Evolutionary conservation across 2,888 invertebrate species (phyloP), one percentile per base, ranked within the genome.

Genomic region (Papilio demoleus): DNA sequence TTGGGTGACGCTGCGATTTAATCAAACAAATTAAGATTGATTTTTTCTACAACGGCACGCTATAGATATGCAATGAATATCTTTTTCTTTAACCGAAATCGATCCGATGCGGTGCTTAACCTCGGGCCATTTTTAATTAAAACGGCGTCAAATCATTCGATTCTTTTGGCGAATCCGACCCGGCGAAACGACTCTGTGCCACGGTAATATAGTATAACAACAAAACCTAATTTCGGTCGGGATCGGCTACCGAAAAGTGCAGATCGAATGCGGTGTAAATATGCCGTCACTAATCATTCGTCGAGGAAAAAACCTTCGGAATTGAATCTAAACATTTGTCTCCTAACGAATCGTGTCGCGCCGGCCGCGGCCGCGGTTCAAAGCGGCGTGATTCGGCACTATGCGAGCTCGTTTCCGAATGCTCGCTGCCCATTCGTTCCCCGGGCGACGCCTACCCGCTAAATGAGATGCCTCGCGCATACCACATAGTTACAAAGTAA

Each of bases 281-380:
- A 84, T 80, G 85, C 87, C 90, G 87, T 88, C 81, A 89, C 92
- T 90, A 91, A 92, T 90, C 85, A 87, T 79, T 73, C 58, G 65
- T 67, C 64, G 65, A 70, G 74, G 74, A 84, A 89, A 91, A 90
- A 63, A 63, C 79, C 81, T 74, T 83, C 81, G 86, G 88, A 90
- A 92, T 90, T 92, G 92, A 92, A 91, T 91, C 84, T 86, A 90
- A 91, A 91, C 92, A 91, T 92, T 92, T 92, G 92, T 92, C 90
- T 92, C 90, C 79, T 92, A 92, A 92, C 92, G 91, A 91, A 91
- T 91, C 92, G 91, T 90, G 86, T 89, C 90, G 87, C 80, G 87
- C 83, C 91, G 90, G 90, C 85, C 73, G 76, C 79, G 73, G 72
- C 79, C 73, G 76, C 79, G 73, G 72, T 79, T 91, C 92, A 92